phyloP scores from a whole-genome alignment of 2,888 invertebrate genomes.

The Sesia bembeciformis region DNA sequence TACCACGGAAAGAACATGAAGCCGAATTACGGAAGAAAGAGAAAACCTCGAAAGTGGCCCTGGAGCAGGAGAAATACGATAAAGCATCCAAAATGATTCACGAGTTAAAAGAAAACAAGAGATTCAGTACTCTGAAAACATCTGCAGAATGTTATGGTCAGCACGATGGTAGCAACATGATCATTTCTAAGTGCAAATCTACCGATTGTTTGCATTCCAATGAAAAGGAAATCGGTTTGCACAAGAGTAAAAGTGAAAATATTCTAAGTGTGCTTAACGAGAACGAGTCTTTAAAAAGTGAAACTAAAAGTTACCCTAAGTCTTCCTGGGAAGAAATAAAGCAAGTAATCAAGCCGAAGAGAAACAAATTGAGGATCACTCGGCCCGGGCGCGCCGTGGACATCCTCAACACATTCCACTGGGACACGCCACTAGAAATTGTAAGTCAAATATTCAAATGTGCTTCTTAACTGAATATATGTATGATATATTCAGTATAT shows the following conservation, averaged over 20 bases:
- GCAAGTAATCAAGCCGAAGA: conserved; percentile 28
- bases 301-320: conserved; percentile 17
- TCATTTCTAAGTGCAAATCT: conserved; percentile 28
- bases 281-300: conserved; percentile 4
- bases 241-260: conserved; percentile 32
- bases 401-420: conserved; percentile 35
- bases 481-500: no score
- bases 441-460: conserved; percentile 22
- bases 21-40: conserved; percentile 25
- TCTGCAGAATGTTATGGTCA: conserved; percentile 14
- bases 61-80: conserved; percentile 24
- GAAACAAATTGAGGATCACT: conserved; percentile 38
- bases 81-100: conserved; percentile 21
- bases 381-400: conserved; percentile 29
- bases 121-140: conserved; percentile 14
- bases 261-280: conserved; percentile 14
- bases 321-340: conserved; percentile 39
- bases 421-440: conserved; percentile 44
- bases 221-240: conserved; percentile 15
- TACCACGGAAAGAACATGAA: conserved; percentile 71
- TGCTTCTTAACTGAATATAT: no score
- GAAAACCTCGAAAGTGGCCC: conserved; percentile 15
- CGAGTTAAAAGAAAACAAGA: conserved; percentile 26
- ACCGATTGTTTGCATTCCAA: conserved; percentile 24
- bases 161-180: conserved; percentile 14